These are phyloP conservation scores for Aphelocoma coerulescens DNA, from an alignment of 2,113 vertebrate genomes.

Conservation along the genomic window DNA sequence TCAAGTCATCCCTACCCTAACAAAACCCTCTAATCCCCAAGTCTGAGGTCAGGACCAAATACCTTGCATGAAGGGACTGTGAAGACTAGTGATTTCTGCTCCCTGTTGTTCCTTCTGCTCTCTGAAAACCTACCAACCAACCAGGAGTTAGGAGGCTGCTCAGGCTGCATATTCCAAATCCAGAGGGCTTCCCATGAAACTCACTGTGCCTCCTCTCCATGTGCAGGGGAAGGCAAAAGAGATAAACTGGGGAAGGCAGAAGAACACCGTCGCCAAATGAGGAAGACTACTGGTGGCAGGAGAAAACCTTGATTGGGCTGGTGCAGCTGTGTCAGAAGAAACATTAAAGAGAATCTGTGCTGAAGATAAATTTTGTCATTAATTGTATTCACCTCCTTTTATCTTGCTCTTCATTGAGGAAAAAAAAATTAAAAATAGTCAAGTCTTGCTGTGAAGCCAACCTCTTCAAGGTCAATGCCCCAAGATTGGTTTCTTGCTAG, in stretches of 20 bases:
- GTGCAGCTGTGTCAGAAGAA: not conserved
- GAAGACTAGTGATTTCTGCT: not conserved
- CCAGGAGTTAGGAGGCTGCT: not conserved
- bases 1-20: not conserved
- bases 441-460: not conserved
- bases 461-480: not conserved
- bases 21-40: not conserved
- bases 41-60: not conserved
- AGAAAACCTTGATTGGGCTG: not conserved
- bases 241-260: not conserved
- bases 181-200: not conserved
- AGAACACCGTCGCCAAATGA: not conserved
- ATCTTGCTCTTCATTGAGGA: not conserved
- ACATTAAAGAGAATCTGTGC: not conserved
- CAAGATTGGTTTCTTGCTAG: not conserved
- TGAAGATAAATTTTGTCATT: not conserved
- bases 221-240: not conserved
- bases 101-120: not conserved
- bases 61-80: not conserved
- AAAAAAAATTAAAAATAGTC: not conserved
- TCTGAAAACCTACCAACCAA: not conserved
- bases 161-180: not conserved
- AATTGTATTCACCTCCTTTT: not conserved
- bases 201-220: accelerated
- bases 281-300: not conserved